Evolutionary conservation across 2,888 invertebrate species (phyloP).

Genomic region (Diabrotica balteata): DNA sequence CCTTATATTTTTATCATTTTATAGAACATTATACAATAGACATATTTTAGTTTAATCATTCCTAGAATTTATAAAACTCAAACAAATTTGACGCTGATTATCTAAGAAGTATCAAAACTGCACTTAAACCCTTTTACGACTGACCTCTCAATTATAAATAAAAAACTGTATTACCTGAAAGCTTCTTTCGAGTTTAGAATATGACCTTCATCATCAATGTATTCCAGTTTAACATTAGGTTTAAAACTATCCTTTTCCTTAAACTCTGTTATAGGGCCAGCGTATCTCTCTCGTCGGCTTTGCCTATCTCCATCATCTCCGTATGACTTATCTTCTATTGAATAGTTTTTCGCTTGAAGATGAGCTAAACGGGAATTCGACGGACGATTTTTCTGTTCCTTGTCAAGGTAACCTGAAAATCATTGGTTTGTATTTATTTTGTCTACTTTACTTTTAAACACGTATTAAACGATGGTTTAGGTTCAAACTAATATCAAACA

Average conservation of each 20-base stretch:
- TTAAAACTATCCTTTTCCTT: constrained; percentile 90
- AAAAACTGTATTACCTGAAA: constrained; percentile 34
- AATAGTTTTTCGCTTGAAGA: constrained; percentile 80
- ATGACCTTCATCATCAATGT: constrained; percentile 96
- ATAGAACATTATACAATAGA: too few species aligned
- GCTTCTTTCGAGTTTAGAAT: constrained; percentile 95
- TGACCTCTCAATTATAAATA: too few species aligned
- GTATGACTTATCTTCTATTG: constrained; percentile 79
- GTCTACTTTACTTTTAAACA: too few species aligned
- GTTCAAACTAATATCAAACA: too few species aligned
- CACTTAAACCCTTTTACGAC: too few species aligned
- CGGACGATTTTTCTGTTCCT: constrained; percentile 76
- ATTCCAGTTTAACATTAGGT: constrained; percentile 94
- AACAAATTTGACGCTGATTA: too few species aligned
- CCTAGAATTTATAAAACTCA: too few species aligned
- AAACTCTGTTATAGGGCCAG: constrained; percentile 89
- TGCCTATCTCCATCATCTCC: constrained; percentile 77
- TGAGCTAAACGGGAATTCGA: constrained; percentile 77
- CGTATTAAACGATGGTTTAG: too few species aligned
- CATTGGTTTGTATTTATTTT: background rate
- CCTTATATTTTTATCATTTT: too few species aligned
- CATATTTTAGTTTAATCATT: too few species aligned
- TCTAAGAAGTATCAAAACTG: too few species aligned
- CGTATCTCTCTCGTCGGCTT: constrained; percentile 73
- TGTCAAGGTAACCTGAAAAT: constrained; percentile 73